Evolutionary conservation across 2,797 vertebrate species (phyloP), one percentile per base, ranked within the genome.

Genomic region (Notoglanidium macrostoma): DNA sequence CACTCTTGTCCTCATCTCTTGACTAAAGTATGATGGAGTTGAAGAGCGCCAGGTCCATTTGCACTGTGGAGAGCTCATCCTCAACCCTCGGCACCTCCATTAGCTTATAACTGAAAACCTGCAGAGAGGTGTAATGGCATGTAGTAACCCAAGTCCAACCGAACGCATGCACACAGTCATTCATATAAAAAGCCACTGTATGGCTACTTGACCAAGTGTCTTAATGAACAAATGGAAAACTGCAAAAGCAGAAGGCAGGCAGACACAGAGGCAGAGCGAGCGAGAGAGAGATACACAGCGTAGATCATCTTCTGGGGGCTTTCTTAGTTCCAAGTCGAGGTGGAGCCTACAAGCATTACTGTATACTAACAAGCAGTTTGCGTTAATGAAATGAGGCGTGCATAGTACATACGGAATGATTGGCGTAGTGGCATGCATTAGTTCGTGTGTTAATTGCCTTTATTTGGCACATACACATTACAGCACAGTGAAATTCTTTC

Each of bases 1-100:
- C 40, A 51, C 84, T 59, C 81, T 77, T 74, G 83, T 63, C 82
- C 72, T 35, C 51, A 51, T 79, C 88, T 89, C 85, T 90, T 73
- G 67, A 87, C 86, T 68, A 82, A 85, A 88, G 82, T 74, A 83
- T 83, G 85, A 76, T 74, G 59, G 55, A 85, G 90, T 54, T 55
- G 61, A 61, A 32, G 61, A 76, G 65, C 80, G 23, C 67, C 74
- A 21, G 68, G 83, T 59, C 87, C 84, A 87, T 89, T 88, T 86
- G 73, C 68, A 81, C 84, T 76, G 67, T 88, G 87, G 55, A 88
- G 85, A 87, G 81, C 89, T 84, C 59, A 83, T 87, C 61, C 74
- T n/a, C 74, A 87, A 57, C 87, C 68, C 86, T 73, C 74, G 81
- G 81, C 70, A 70, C 54, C 83, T 76, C 83, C 87, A 90, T 89